Evolutionary conservation across 2,113 vertebrate genomes (phyloP).

Genomic region (Salvelinus namaycush): DNA sequence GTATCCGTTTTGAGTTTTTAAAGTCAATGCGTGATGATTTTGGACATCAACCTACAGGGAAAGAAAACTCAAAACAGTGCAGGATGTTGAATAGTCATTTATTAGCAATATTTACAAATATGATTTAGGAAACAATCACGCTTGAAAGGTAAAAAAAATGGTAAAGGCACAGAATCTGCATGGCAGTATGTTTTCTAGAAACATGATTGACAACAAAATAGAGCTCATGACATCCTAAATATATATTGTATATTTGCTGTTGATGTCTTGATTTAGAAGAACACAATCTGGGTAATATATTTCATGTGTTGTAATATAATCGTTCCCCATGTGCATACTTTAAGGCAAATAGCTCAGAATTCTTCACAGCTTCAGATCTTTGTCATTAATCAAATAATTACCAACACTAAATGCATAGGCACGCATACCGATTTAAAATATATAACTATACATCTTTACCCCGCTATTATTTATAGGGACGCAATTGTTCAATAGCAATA

Average conservation of each 20-base stretch:
- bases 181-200: constrained; percentile 21
- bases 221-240: neutral
- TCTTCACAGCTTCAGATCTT: constrained; percentile 46
- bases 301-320: neutral
- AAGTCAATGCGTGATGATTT: neutral
- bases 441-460: neutral
- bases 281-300: constrained; percentile 18
- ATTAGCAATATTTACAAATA: constrained; percentile 41
- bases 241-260: constrained; percentile 4
- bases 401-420: constrained; percentile 12
- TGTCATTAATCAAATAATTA: constrained; percentile 5
- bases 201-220: constrained; percentile 17
- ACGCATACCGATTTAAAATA: neutral
- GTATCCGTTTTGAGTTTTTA: neutral
- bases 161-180: constrained; percentile 31
- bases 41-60: neutral
- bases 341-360: constrained; percentile 39
- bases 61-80: neutral
- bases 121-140: constrained; percentile 37
- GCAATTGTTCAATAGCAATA: neutral
- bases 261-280: constrained; percentile 2
- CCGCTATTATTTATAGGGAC: neutral
- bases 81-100: constrained; percentile 4
- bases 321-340: constrained; percentile 22
- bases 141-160: constrained; percentile 38